Conservation (phyloP, 2,113 vertebrate genomes). For the Eulemur macaco region DNA sequence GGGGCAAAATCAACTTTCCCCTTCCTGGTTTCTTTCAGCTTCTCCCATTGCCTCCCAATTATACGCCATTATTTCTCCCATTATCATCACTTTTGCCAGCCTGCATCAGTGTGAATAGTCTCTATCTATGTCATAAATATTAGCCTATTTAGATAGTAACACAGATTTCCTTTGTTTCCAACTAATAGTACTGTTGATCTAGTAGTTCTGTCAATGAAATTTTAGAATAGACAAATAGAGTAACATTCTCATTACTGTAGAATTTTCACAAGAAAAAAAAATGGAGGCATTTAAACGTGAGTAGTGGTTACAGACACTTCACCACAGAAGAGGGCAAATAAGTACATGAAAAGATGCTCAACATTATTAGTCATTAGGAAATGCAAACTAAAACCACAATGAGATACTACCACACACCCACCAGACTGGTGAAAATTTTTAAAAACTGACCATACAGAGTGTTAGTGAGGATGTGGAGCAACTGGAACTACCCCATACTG, state of each 20-base stretch:
- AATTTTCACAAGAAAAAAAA: neutral
- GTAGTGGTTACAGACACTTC: neutral
- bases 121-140: neutral
- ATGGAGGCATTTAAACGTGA: neutral
- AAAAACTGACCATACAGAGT: neutral
- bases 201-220: neutral
- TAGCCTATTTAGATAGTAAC: neutral
- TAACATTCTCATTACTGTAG: neutral
- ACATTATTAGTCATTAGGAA: neutral
- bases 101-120: neutral
- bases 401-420: neutral
- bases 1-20: neutral
- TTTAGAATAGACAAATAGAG: slow-evolving; percentile 6
- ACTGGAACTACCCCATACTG: neutral
- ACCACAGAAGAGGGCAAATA: neutral
- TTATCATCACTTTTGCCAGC: neutral
- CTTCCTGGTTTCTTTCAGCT: neutral
- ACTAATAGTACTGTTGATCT: neutral
- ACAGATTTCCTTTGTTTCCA: neutral
- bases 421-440: neutral
- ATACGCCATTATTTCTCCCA: neutral
- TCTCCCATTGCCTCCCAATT: neutral
- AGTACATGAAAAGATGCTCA: neutral
- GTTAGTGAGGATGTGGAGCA: neutral
- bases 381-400: neutral